Evolutionary conservation across 2,888 invertebrate genomes (phyloP).

Genomic region (Stenichneumon culpator): DNA sequence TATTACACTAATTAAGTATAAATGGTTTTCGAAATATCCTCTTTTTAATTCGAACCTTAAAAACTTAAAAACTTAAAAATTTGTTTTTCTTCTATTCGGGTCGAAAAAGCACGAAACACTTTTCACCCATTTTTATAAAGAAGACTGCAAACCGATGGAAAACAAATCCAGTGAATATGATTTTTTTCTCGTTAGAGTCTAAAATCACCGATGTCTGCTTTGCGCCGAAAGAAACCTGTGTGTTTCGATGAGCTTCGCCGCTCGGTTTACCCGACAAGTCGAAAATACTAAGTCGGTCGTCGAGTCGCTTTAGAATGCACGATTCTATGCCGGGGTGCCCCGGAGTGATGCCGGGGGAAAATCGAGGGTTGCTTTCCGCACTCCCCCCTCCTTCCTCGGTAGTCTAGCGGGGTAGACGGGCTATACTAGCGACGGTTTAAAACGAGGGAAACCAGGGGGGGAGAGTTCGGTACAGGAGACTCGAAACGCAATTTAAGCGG

Average conservation of each 20-base stretch:
- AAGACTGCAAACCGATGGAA: too few species aligned
- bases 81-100: too few species aligned
- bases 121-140: too few species aligned
- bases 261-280: background rate
- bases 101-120: too few species aligned
- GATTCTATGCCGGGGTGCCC: slow-evolving; percentile 29
- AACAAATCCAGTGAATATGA: too few species aligned
- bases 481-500: slow-evolving; percentile 80
- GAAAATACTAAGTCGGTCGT: slow-evolving; percentile 20
- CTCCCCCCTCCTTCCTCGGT: background rate
- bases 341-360: slow-evolving; percentile 29
- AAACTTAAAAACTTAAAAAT: too few species aligned
- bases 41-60: too few species aligned
- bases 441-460: slow-evolving; percentile 38
- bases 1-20: too few species aligned
- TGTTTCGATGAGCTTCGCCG: background rate
- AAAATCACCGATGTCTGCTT: background rate
- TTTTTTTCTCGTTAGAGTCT: background rate
- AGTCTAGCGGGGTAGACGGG: slow-evolving; percentile 8
- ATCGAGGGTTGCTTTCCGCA: slow-evolving; percentile 26
- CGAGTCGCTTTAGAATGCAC: slow-evolving; percentile 56
- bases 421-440: slow-evolving; percentile 19
- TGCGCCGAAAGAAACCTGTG: background rate
- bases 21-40: too few species aligned
- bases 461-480: slow-evolving; percentile 49